Percentiles rank a stretch among this genome's conserved stretches.
Conservation (phyloP, 2,888 invertebrate species). For the Tipula confusa region DNA sequence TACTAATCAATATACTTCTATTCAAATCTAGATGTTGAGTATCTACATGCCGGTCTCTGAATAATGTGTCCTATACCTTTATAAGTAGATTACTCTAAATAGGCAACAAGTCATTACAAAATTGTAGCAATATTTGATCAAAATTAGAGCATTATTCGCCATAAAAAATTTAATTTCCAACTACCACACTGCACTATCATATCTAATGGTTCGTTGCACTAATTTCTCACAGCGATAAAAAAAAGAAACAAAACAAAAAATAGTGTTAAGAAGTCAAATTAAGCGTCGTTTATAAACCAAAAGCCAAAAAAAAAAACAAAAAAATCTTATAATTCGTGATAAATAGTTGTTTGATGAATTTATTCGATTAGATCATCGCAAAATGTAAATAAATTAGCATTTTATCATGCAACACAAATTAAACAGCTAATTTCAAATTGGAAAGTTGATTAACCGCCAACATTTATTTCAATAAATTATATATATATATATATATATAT, state of each 20-base stretch:
- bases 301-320: background rate
- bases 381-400: background rate
- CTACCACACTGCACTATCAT: too few species aligned
- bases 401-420: background rate
- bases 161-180: too few species aligned
- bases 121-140: too few species aligned
- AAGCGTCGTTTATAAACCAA: background rate
- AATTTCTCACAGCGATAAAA: background rate
- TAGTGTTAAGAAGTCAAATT: background rate
- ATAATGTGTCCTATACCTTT: too few species aligned
- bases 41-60: too few species aligned
- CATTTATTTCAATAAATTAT: constrained; percentile 25
- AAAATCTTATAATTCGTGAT: background rate
- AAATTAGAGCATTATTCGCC: too few species aligned
- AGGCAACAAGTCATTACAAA: too few species aligned
- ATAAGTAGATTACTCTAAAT: too few species aligned
- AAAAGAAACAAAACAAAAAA: background rate
- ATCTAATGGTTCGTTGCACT: background rate
- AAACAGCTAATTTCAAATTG: background rate
- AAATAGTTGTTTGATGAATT: background rate
- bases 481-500: background rate
- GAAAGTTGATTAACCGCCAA: constrained; percentile 16
- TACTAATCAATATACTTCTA: too few species aligned
- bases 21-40: too few species aligned
- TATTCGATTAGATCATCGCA: constrained; percentile 12